These are phyloP conservation scores for Stichopus chloronotus DNA, from an alignment of 35 echinoderm and acorn worm species.

Conservation along the genomic window DNA sequence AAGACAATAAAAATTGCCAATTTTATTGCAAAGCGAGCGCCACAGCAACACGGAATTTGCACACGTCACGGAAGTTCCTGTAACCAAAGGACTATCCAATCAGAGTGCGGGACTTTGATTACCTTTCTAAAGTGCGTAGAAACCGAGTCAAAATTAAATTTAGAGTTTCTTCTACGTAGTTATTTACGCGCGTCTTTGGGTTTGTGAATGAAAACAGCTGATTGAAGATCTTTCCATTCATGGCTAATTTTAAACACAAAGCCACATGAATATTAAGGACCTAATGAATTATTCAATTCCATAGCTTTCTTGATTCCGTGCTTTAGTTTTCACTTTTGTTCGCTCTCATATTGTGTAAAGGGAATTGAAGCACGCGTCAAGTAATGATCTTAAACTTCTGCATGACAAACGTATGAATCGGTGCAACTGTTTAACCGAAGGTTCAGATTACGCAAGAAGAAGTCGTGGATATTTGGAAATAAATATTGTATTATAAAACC, in stretches of 20 bases:
- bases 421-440: no score
- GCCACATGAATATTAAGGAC: constrained; percentile 27
- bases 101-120: neutral
- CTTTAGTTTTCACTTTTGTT: neutral
- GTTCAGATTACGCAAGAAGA: no score
- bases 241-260: constrained; percentile 23
- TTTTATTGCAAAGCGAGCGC: neutral
- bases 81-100: neutral
- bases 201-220: constrained; percentile 57
- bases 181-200: constrained; percentile 50
- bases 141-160: constrained; percentile 40
- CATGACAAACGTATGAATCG: no score
- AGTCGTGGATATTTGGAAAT: no score
- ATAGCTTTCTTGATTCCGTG: neutral
- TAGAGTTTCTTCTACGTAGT: constrained; percentile 52
- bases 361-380: no score
- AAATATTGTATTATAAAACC: no score
- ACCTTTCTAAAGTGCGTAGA: constrained; percentile 40
- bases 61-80: constrained; percentile 25
- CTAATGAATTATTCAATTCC: constrained; percentile 26
- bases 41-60: neutral
- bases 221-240: constrained; percentile 28
- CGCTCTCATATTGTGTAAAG: no score
- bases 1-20: neutral
- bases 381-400: no score